Conservation (phyloP, 1,140 invertebrate genomes). For the Elymnias hypermnestra region DNA sequence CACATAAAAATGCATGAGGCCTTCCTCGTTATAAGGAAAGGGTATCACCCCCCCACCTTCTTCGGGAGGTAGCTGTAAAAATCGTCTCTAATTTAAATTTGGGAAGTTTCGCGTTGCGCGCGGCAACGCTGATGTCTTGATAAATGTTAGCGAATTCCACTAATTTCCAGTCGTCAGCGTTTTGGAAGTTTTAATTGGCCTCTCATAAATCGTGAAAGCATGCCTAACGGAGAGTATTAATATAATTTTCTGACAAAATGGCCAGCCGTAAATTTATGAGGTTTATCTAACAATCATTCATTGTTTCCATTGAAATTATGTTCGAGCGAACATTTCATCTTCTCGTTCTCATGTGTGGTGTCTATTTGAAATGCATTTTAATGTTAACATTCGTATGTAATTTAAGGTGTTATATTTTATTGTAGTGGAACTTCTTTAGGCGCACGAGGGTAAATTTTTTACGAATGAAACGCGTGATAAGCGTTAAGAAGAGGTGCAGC, state of each 20-base stretch:
- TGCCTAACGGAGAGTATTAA: conserved; percentile 63
- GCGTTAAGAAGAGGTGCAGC: too few relatives aligned
- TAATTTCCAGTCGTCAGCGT: conserved; percentile 69
- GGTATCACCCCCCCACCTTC: conserved; percentile 64
- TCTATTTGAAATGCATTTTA: too few relatives aligned
- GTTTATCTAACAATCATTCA: conserved; percentile 64
- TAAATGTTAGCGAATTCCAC: conserved; percentile 70
- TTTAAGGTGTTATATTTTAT: too few relatives aligned
- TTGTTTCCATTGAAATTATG: too few relatives aligned
- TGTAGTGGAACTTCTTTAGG: too few relatives aligned
- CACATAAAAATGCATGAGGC: conserved; percentile 78
- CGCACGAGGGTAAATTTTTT: too few relatives aligned
- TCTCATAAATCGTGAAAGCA: conserved; percentile 56
- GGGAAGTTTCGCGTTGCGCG: conserved; percentile 70
- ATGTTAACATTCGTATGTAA: too few relatives aligned
- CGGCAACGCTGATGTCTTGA: conserved; percentile 73
- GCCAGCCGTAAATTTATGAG: conserved; percentile 34
- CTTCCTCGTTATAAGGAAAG: conserved; percentile 77
- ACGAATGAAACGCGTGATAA: too few relatives aligned
- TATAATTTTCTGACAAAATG: conserved; percentile 63
- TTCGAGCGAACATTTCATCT: too few relatives aligned
- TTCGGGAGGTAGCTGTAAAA: conserved; percentile 71
- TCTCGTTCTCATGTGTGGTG: too few relatives aligned
- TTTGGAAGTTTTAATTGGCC: conserved; percentile 71
- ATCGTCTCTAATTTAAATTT: conserved; percentile 77